Conservation (phyloP, 2,888 invertebrate genomes). For the Nyleta sp. region DNA sequence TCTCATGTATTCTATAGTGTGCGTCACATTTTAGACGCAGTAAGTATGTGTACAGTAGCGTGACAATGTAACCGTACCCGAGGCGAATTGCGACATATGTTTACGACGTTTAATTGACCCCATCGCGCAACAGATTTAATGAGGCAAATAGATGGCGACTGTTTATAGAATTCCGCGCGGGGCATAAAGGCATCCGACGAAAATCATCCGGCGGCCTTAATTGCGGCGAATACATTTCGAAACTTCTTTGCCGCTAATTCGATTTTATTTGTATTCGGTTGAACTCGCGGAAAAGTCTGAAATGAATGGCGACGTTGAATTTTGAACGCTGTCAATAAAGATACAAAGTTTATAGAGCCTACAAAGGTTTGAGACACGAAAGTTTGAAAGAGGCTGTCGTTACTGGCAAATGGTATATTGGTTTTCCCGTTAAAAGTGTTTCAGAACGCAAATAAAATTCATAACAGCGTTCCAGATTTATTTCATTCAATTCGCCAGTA, state of each 20-base stretch:
- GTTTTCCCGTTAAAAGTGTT: constrained; percentile 10
- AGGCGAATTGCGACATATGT: constrained; percentile 48
- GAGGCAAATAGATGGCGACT: constrained; percentile 7
- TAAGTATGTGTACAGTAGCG: constrained; percentile 41
- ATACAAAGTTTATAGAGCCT: constrained; percentile 29
- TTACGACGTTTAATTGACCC: constrained; percentile 44
- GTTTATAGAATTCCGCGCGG: not conserved
- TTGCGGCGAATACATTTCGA: constrained; percentile 5
- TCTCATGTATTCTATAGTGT: constrained; percentile 55
- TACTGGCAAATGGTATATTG: constrained; percentile 7
- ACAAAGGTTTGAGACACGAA: constrained; percentile 24
- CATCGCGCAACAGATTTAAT: constrained; percentile 21
- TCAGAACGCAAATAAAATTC: not conserved
- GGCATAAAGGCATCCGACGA: not conserved
- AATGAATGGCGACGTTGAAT: constrained; percentile 21
- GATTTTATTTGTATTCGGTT: constrained; percentile 27
- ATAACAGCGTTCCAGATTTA: not conserved
- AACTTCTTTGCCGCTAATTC: constrained; percentile 12
- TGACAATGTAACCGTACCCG: constrained; percentile 46
- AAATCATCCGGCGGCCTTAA: constrained; percentile 6
- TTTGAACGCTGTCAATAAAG: constrained; percentile 35
- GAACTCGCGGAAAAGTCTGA: constrained; percentile 10
- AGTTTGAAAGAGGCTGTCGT: constrained; percentile 22
- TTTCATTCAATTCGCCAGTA: not conserved
- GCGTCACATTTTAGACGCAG: constrained; percentile 38